phyloP scores from a whole-genome alignment of 2,797 vertebrate species.

The Calcarius lapponicus region DNA sequence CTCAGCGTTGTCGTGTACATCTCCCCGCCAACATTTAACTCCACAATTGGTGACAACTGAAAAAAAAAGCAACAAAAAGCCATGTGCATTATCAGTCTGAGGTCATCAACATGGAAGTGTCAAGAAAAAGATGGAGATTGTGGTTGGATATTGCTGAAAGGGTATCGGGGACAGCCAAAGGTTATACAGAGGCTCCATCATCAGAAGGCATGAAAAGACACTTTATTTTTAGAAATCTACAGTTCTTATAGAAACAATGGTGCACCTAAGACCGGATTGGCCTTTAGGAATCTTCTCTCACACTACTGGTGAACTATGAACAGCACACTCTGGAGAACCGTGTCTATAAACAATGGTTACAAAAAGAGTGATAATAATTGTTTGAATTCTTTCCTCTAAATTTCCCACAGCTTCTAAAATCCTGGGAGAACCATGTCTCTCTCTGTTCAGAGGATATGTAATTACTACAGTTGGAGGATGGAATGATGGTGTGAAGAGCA shows the following conservation, averaged over 20 bases:
- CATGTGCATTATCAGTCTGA: background rate
- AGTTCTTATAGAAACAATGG: background rate
- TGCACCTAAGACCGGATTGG: background rate
- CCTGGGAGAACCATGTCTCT: background rate
- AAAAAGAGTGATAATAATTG: background rate
- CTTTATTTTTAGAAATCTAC: background rate
- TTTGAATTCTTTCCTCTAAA: background rate
- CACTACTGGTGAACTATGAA: background rate
- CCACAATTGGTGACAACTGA: conserved; percentile 76
- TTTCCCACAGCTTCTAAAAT: background rate
- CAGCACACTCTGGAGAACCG: background rate
- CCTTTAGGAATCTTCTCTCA: background rate
- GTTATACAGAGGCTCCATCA: background rate
- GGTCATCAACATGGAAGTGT: background rate
- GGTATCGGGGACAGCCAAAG: background rate
- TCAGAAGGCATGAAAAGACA: background rate
- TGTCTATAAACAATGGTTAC: background rate
- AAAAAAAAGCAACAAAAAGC: background rate
- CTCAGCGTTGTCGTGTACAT: conserved; percentile 82
- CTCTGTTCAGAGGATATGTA: background rate
- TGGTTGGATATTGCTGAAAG: too few species aligned
- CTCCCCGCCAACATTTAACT: conserved; percentile 89
- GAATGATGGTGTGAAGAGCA: background rate
- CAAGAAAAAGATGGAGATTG: background rate
- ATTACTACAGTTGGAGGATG: background rate